These are phyloP conservation scores for Halichoeres trimaculatus DNA, from an alignment of 2,113 vertebrate species.

Conservation along the genomic window DNA sequence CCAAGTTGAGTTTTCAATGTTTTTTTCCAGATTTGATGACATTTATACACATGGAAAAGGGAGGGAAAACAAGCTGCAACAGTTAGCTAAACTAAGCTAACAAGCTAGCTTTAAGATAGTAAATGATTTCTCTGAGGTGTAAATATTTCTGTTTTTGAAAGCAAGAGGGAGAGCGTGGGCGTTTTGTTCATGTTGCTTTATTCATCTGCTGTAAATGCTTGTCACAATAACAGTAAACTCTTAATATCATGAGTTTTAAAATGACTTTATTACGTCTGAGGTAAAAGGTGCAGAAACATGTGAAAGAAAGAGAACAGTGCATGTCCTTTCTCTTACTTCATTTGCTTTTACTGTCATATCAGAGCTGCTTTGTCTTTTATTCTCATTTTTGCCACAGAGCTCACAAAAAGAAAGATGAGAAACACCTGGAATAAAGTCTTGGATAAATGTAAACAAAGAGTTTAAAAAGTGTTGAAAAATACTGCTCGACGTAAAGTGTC, in stretches of 20 bases:
- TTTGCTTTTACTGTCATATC: no score
- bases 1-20: no score
- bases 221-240: background rate
- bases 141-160: background rate
- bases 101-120: no score
- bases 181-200: background rate
- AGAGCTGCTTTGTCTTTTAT: no score
- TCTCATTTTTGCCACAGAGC: no score
- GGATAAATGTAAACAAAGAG: conserved; percentile 13
- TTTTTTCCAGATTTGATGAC: no score
- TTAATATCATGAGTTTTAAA: background rate
- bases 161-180: background rate
- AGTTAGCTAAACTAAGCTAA: no score
- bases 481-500: background rate
- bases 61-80: no score
- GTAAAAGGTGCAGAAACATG: background rate
- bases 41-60: no score
- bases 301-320: background rate
- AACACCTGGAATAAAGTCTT: background rate
- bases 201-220: conserved; percentile 4
- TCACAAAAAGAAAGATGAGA: background rate
- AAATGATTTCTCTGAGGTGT: background rate
- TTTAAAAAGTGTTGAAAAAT: conserved; percentile 17
- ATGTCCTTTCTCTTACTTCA: background rate
- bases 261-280: conserved; percentile 5